Evolutionary conservation across 2,113 vertebrate genomes (phyloP).

Genomic region (Engystomops pustulosus): DNA sequence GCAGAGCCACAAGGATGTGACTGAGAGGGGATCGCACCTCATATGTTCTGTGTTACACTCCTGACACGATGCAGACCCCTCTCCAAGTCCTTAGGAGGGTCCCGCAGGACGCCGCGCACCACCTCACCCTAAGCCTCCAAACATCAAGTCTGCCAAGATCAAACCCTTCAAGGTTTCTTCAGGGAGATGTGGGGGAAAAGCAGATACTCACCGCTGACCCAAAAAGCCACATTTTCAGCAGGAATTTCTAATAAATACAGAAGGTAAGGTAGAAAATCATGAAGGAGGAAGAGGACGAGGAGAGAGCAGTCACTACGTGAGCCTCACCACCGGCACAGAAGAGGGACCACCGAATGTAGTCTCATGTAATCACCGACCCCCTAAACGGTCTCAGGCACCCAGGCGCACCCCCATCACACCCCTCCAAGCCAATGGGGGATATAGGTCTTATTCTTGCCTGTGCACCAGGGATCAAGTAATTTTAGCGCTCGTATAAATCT

Average conservation of each 20-base stretch:
- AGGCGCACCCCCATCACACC: too few relatives aligned
- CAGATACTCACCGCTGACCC: conserved; percentile 9
- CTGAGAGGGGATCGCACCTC: background rate
- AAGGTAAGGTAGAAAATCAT: conserved; percentile 8
- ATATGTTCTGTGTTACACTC: conserved; percentile 12
- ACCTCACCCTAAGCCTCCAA: background rate
- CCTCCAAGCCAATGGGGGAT: too few relatives aligned
- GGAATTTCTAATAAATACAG: background rate
- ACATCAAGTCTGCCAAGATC: conserved; percentile 12
- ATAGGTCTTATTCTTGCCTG: too few relatives aligned
- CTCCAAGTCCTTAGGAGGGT: background rate
- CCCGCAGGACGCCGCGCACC: background rate
- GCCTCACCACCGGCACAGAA: too few relatives aligned
- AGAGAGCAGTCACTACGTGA: conserved; percentile 24
- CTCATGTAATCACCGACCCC: too few relatives aligned
- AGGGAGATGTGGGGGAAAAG: background rate
- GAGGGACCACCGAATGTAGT: too few relatives aligned
- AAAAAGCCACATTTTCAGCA: background rate
- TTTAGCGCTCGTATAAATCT: too few relatives aligned
- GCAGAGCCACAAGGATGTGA: background rate
- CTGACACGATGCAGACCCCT: conserved; percentile 29
- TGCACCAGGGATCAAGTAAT: too few relatives aligned
- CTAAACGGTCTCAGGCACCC: too few relatives aligned
- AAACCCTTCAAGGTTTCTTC: background rate
- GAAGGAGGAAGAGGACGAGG: background rate